Conservation (phyloP, 1,140 invertebrate species). For the Drosophila erecta region DNA sequence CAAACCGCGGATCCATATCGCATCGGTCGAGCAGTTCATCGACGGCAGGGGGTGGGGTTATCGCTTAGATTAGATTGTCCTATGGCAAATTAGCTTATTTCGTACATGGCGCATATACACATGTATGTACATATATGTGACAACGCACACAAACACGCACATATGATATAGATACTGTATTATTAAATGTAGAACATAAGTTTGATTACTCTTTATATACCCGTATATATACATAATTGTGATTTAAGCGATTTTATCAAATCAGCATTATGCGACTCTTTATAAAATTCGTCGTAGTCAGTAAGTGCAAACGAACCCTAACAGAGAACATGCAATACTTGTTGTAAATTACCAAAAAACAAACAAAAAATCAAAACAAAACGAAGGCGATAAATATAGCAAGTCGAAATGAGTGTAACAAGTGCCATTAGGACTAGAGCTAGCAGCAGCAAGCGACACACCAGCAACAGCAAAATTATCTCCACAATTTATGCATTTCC, state of each 20-base stretch:
- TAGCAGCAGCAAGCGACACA: constrained; percentile 55
- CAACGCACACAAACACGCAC: constrained; percentile 47
- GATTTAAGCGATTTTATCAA: constrained; percentile 84
- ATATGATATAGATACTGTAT: constrained; percentile 66
- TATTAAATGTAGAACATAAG: constrained; percentile 63
- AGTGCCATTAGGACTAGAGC: constrained; percentile 82
- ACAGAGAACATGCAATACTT: constrained; percentile 70
- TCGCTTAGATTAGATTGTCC: constrained; percentile 53
- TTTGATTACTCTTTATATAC: constrained; percentile 74
- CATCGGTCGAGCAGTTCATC: constrained; percentile 9
- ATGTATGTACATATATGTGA: constrained; percentile 21
- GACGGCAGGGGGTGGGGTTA: constrained; percentile 26
- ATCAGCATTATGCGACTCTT: constrained; percentile 80
- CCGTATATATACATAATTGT: constrained; percentile 81
- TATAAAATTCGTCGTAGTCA: constrained; percentile 79
- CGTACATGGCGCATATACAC: constrained; percentile 36
- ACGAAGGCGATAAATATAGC: constrained; percentile 44
- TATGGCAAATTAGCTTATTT: constrained; percentile 48
- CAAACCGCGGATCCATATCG: constrained; percentile 17
- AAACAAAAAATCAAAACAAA: constrained; percentile 21
- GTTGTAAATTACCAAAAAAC: constrained; percentile 77
- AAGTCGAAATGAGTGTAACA: constrained; percentile 67
- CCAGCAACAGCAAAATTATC: constrained; percentile 29
- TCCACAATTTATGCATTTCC: constrained; percentile 39
- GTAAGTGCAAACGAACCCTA: constrained; percentile 63